These are phyloP conservation scores for human DNA, from an alignment of 2,113 vertebrate genomes.

Conservation along the genomic window GRCh38 chr2:124587001-124587500, in stretches of 20 bases:
- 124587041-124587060: not conserved
- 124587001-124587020: not conserved
- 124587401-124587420: not conserved
- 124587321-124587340: not conserved
- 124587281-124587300: not conserved
- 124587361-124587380: not conserved
- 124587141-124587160: not conserved
- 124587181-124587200: not conserved
- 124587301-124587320: not conserved
- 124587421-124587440: not conserved
- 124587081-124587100: not conserved
- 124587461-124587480: not conserved
- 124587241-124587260: not conserved
- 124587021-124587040: not conserved
- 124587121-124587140: too few relatives aligned
- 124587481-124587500: not conserved
- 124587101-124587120: not conserved
- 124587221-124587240: not conserved
- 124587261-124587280: not conserved
- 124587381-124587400: not conserved
- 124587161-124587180: not conserved
- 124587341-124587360: not conserved
- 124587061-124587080: not conserved
- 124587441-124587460: not conserved
- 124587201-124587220: accelerated